Percentiles rank a stretch among this genome's conserved stretches.
Evolutionary conservation across 2,797 vertebrate species (phyloP).

Genomic region (Oryzias sinensis): DNA sequence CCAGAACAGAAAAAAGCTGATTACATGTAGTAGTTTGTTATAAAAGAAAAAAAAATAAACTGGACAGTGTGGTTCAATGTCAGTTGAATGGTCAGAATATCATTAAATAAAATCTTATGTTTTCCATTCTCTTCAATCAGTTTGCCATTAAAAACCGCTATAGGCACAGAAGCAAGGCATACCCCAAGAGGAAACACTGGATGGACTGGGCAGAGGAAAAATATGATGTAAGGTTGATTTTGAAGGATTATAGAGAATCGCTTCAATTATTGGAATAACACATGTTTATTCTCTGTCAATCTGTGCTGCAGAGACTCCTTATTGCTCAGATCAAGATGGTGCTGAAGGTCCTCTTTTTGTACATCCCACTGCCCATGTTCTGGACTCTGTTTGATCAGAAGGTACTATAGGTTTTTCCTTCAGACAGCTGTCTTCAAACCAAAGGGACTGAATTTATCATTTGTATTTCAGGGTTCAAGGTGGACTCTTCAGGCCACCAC

Average conservation of each 20-base stretch:
- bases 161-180: constrained; percentile 79
- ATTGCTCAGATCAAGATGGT: constrained; percentile 94
- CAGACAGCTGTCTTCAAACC: not conserved
- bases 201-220: constrained; percentile 95
- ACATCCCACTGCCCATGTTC: constrained; percentile 96
- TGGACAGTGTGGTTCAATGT: too few species aligned
- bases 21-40: too few species aligned
- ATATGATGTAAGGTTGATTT: constrained; percentile 80
- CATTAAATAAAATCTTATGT: not conserved
- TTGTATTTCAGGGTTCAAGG: constrained; percentile 84
- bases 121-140: constrained; percentile 54
- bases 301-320: constrained; percentile 82
- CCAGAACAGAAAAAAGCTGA: too few species aligned
- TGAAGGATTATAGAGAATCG: not conserved
- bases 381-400: constrained; percentile 97
- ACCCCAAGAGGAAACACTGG: constrained; percentile 90
- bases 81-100: too few species aligned
- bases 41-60: too few species aligned
- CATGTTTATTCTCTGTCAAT: constrained; percentile 9
- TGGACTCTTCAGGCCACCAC: constrained; percentile 95
- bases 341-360: constrained; percentile 89
- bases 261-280: not conserved
- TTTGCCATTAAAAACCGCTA: constrained; percentile 91
- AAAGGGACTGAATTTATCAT: constrained; percentile 12
- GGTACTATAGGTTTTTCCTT: constrained; percentile 70